A percentile compares a stretch with the other conserved stretches of the same genome.
phyloP scores from a whole-genome alignment of 1,140 invertebrate species.

The Aricia agestis region DNA sequence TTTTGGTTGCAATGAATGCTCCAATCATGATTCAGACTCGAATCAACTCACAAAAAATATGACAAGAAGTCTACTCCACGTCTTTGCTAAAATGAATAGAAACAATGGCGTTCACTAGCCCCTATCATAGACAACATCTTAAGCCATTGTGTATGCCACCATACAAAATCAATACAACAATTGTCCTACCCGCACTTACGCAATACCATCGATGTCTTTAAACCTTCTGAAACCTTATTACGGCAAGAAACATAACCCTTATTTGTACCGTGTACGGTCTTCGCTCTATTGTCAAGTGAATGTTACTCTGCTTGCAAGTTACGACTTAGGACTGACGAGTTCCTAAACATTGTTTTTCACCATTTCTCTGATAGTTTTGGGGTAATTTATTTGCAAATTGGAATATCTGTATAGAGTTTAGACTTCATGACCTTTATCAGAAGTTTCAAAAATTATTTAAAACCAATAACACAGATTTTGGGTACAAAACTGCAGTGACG shows the following conservation, averaged over 20 bases:
- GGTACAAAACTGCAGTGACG: too few relatives aligned
- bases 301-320: not conserved
- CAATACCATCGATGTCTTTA: not conserved
- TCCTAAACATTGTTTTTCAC: not conserved
- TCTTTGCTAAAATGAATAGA: not conserved
- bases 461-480: too few relatives aligned
- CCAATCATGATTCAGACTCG: too few relatives aligned
- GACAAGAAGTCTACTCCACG: not conserved
- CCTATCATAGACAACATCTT: not conserved
- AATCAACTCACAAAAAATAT: not conserved
- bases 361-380: not conserved
- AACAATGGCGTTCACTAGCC: not conserved
- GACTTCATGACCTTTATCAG: too few relatives aligned
- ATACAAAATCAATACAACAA: not conserved
- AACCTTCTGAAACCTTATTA: not conserved
- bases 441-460: not conserved
- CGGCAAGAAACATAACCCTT: not conserved
- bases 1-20: too few relatives aligned
- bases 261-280: not conserved
- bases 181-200: not conserved
- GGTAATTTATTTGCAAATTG: not conserved
- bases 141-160: not conserved
- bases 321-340: not conserved
- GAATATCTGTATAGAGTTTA: not conserved
- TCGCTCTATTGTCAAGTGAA: not conserved